Evolutionary conservation across 2,797 vertebrate genomes (phyloP), one percentile per base, ranked within the genome.

Genomic region (Sphenodon punctatus): DNA sequence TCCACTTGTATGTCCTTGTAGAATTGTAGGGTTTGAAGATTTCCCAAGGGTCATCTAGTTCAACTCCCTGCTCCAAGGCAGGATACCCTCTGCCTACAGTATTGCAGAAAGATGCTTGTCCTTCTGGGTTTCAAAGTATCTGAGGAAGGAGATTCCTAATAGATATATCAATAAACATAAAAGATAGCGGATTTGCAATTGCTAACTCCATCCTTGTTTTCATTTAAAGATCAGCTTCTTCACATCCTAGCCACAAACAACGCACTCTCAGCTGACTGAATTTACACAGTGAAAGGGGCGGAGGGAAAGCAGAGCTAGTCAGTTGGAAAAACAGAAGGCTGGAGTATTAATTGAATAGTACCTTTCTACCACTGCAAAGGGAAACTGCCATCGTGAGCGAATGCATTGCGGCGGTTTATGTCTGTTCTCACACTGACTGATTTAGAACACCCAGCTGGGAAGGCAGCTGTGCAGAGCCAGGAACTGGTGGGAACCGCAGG

Each of bases 361-460:
- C 83, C 86, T 91, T 93, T 87, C 48, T n/a, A 64, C 56, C 56
- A 41, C 10, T 81, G 48, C 46, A 81, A n/a, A 92, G 75, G 63
- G 75, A 91, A 90, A 92, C 75, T 23, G 4, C 25, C 51, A 53
- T 64, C 17, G 49, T 64, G 67, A 78, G 60, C 32, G 85, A 90
- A 87, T 53, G 71, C 59, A 73, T 79, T 75, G 55, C 48, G 88
- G 90, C 83, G 93, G 89, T 92, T 78, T 84, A 81, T 93, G 22
- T 67, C 85, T 91, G 59, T 90, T 90, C 78, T 90, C 82, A 67
- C 85, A 82, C 88, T 0, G 25, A n/a, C 71, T 92, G 91, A 89
- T 91, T 93, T 90, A 88, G 80, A 93, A 46, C 59, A 79, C 73
- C 89, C 91, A 94, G 59, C 94, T 93, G 94, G 92, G 93, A 93